phyloP scores from a whole-genome alignment of 2,888 invertebrate genomes.

The Tipula helvola region DNA sequence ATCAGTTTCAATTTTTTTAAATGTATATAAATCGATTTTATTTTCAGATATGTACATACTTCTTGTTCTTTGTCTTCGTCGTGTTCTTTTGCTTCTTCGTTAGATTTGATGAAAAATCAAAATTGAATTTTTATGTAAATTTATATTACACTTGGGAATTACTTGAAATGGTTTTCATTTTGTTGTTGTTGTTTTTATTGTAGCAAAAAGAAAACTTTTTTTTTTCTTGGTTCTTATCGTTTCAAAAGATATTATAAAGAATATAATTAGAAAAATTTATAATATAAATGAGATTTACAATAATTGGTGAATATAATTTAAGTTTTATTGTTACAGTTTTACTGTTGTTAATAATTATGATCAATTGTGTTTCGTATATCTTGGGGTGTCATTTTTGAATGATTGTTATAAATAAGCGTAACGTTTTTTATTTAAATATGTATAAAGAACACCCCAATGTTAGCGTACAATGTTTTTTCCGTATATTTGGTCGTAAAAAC shows the following conservation, averaged over 20 bases:
- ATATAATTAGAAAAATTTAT: neutral
- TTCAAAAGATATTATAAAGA: neutral
- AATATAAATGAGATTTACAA: neutral
- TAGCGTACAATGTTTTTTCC: neutral
- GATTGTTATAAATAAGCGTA: neutral
- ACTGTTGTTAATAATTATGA: neutral
- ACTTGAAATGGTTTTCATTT: neutral
- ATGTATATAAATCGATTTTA: neutral
- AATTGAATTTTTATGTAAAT: conserved; percentile 4
- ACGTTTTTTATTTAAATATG: neutral
- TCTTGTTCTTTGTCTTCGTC: neutral
- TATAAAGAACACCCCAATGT: neutral
- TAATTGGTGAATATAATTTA: conserved; percentile 4
- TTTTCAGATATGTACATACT: neutral
- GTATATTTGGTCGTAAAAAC: neutral
- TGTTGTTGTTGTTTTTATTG: neutral
- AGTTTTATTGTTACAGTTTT: neutral
- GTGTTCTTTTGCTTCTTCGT: neutral
- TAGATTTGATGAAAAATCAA: neutral
- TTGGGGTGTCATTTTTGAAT: neutral
- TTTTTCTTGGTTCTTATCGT: neutral
- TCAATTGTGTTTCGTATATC: neutral
- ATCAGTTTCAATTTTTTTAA: neutral
- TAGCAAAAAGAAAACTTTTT: neutral
- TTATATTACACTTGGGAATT: neutral